Conservation (phyloP, 1,140 invertebrate genomes). For the Drosophila kohkoa region DNA sequence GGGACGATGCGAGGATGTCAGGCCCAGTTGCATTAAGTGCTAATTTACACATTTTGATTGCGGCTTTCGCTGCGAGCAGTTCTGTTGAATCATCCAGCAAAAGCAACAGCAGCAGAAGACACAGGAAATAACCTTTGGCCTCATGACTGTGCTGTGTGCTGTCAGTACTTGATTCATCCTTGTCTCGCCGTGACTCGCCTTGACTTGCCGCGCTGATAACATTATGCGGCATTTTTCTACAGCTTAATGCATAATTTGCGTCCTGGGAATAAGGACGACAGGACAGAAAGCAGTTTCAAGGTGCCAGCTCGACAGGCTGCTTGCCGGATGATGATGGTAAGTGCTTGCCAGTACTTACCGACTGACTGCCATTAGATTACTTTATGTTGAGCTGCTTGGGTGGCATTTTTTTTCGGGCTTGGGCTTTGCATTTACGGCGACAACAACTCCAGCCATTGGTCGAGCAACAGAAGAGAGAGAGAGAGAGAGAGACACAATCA, state of each 20-base stretch:
- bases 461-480: neutral
- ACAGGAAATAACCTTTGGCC: conserved; percentile 48
- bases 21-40: conserved; percentile 72
- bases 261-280: conserved; percentile 66
- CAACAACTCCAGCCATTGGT: conserved; percentile 4
- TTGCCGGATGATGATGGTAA: conserved; percentile 34
- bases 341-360: conserved; percentile 72
- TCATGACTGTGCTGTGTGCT: neutral
- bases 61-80: conserved; percentile 48
- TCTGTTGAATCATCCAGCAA: conserved; percentile 37
- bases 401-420: conserved; percentile 43
- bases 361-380: conserved; percentile 73
- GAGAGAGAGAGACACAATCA: conserved; percentile 25
- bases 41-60: conserved; percentile 83
- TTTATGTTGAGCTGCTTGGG: conserved; percentile 70
- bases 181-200: conserved; percentile 19
- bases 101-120: conserved; percentile 6
- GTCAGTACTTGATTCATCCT: conserved; percentile 4
- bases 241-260: conserved; percentile 83
- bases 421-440: conserved; percentile 47
- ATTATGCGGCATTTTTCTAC: conserved; percentile 80
- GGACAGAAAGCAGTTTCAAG: conserved; percentile 21
- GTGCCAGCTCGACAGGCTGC: conserved; percentile 24
- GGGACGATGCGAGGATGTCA: conserved; percentile 1
- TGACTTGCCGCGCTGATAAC: conserved; percentile 60